These are phyloP conservation scores for Cheilosia vernalis DNA, from an alignment of 2,888 invertebrate genomes.

Conservation along the genomic window DNA sequence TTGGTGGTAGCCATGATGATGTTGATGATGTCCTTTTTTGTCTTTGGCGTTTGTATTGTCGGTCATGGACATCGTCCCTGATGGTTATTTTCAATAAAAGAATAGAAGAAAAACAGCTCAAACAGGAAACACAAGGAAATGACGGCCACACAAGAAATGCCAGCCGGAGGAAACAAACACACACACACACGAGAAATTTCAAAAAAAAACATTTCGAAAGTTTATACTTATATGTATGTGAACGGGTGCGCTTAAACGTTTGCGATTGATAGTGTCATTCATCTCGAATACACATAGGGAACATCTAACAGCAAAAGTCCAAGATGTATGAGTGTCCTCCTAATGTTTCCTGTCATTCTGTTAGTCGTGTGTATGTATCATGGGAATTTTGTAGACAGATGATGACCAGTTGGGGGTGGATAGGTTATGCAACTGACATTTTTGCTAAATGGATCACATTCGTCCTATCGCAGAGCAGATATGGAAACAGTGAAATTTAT, in stretches of 20 bases:
- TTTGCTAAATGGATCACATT: constrained; percentile 45
- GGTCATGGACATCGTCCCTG: constrained; percentile 50
- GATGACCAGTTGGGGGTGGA: constrained; percentile 9
- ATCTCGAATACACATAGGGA: constrained; percentile 66
- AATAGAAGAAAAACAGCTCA: constrained; percentile 10
- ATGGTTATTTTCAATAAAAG: constrained; percentile 12
- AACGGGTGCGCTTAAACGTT: constrained; percentile 69
- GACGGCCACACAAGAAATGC: constrained; percentile 13
- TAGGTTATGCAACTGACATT: constrained; percentile 65
- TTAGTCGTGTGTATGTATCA: not conserved
- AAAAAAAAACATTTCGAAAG: constrained; percentile 40
- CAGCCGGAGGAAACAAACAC: constrained; percentile 24
- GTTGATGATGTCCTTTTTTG: constrained; percentile 65
- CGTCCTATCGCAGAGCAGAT: constrained; percentile 5
- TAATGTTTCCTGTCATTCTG: constrained; percentile 41
- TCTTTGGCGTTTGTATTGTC: constrained; percentile 44
- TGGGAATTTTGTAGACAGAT: constrained; percentile 1
- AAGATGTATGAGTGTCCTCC: constrained; percentile 7
- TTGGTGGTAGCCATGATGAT: constrained; percentile 43
- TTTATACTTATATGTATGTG: constrained; percentile 46
- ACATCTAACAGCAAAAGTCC: constrained; percentile 61
- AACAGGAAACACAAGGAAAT: constrained; percentile 47
- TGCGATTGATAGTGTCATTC: constrained; percentile 74
- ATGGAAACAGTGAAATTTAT: constrained; percentile 23
- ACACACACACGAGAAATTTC: constrained; percentile 24